A percentile compares a stretch with the other conserved stretches of the same genome.
phyloP scores from a whole-genome alignment of 2,797 vertebrate genomes.

The Platyrinchus mystaceus region DNA sequence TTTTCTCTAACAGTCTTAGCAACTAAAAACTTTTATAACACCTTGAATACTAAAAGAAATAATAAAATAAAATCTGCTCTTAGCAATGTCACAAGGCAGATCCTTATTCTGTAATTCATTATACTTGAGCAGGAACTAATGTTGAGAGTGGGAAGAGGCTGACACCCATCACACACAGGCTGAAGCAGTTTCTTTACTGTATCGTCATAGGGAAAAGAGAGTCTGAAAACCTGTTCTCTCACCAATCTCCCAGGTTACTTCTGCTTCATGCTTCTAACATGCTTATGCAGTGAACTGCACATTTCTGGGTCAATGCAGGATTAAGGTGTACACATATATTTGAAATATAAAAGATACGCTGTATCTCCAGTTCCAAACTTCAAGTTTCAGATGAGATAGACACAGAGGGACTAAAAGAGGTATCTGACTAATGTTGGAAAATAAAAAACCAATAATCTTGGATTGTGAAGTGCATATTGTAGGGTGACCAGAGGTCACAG shows the following conservation, averaged over 20 bases:
- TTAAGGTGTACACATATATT: rapidly evolving
- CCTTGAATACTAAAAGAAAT: background rate
- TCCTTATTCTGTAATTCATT: background rate
- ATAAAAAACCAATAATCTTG: background rate
- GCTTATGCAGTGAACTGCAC: background rate
- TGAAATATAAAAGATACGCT: background rate
- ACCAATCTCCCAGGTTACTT: background rate
- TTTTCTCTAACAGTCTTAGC: background rate
- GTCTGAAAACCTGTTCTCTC: background rate
- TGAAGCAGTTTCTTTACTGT: background rate
- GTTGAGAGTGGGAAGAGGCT: background rate
- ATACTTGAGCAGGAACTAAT: background rate
- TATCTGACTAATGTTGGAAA: background rate
- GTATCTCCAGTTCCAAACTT: background rate
- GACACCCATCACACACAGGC: background rate
- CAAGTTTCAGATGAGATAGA: background rate
- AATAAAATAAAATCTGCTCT: background rate
- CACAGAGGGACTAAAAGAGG: background rate
- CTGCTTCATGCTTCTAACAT: background rate
- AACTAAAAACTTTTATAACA: background rate
- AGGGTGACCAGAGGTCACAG: background rate
- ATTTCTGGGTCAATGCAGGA: background rate
- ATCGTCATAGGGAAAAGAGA: background rate
- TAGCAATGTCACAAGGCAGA: background rate
- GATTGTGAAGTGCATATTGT: rapidly evolving